Evolutionary conservation across 37 sponge, comb jelly and placozoan genomes (phyloP), one percentile per base, ranked within the genome.

Genomic region (Petrosia ficiformis): DNA sequence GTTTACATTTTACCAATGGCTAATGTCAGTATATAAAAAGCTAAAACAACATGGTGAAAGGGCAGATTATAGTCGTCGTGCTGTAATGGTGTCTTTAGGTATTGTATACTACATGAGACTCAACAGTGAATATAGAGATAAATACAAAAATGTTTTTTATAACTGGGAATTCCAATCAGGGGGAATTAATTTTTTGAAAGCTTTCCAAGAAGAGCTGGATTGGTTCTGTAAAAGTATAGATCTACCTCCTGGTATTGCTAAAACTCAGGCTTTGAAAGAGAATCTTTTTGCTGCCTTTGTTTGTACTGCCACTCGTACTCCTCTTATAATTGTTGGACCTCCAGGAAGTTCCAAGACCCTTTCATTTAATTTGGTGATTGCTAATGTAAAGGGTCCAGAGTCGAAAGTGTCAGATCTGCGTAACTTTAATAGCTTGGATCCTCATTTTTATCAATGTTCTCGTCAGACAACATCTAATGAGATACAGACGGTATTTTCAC

Each of bases 281-380:
- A 95, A 95, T 70, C 71, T 95, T 54, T 95, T 95, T 85, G 92
- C 92, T 22, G 84, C 79, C 52, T 67, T 91, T 41, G 83, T 91
- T 10, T 95, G 96, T 43, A 87, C 89, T 3, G 78, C 80, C 36
- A 85, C 88, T 1, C 82, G 81, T 63, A 85, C 90, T 3, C 96
- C 96, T 42, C 84, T 95, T 44, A 95, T 95, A 31, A 91, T 95
- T 14, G 96, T 95, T 8, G 96, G 96, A 0, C 86, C 92, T 26
- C 96, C 96, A 36, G 96, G 96, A 28, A 88, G 89, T 24, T 91
- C 92, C 5, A 95, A 95, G 52, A 95, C 96, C 0, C 89, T 95
- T 48, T 95, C 96, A 34, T 95, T 95, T 82, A 91, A 95, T 80
- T 75, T 90, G 61, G 68, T 89, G 43, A 80, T 87, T 24, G 85